Conservation (phyloP, 2,797 vertebrate species). For the Bradypodion ventrale region DNA sequence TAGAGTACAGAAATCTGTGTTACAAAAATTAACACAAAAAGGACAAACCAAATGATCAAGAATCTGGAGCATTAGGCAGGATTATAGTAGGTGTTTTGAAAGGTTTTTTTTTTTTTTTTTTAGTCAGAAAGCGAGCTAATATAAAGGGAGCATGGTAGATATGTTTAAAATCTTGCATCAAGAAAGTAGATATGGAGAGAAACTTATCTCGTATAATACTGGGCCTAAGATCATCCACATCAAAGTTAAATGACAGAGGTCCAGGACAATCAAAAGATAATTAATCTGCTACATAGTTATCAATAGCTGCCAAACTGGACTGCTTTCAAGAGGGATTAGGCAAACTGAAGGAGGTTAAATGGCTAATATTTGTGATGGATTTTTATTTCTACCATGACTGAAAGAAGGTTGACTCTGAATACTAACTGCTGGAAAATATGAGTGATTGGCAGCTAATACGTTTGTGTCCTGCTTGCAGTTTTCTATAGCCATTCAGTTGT, state of each 20-base stretch:
- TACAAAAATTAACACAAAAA: neutral
- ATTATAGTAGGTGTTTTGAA: too few species aligned
- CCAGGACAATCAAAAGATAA: neutral
- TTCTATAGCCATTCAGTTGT: neutral
- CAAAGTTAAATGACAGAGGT: neutral
- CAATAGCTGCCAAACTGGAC: neutral
- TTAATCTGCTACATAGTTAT: neutral
- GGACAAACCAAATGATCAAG: too few species aligned
- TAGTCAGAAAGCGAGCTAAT: too few species aligned
- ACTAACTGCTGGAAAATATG: neutral
- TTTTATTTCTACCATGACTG: neutral
- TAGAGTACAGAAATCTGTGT: conserved; percentile 2
- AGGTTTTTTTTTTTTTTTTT: too few species aligned
- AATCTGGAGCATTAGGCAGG: too few species aligned
- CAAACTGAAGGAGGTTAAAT: neutral
- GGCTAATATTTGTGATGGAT: neutral
- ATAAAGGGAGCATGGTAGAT: neutral
- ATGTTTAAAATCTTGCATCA: neutral
- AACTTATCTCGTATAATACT: neutral
- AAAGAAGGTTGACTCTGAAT: neutral
- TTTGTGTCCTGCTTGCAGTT: neutral
- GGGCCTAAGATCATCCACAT: neutral
- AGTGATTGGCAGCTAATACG: neutral
- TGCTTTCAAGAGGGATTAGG: neutral
- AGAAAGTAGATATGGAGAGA: too few species aligned